Evolutionary conservation across 2,113 vertebrate genomes (phyloP).

Genomic region (Mirza zaza): DNA sequence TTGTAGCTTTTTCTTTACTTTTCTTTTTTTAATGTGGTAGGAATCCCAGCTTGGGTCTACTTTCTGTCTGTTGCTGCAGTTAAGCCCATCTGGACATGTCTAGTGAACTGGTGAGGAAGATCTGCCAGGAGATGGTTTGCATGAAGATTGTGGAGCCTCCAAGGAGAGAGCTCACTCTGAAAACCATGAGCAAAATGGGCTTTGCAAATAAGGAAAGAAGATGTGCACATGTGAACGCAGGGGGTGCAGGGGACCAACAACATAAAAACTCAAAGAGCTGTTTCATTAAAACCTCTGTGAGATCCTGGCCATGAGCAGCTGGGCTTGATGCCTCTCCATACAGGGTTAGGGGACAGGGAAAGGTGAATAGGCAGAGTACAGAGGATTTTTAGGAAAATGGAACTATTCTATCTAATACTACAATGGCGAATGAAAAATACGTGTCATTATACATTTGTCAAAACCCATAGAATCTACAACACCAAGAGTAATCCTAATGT

Average conservation of each 20-base stretch:
- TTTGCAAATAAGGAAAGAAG: not conserved
- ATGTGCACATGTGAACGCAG: not conserved
- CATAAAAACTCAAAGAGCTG: not conserved
- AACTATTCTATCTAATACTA: not conserved
- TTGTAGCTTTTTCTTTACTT: not conserved
- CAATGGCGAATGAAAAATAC: not conserved
- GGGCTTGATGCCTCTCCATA: not conserved
- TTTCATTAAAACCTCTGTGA: not conserved
- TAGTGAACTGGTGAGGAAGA: not conserved
- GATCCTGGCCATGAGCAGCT: not conserved
- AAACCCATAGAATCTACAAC: not conserved
- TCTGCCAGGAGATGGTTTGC: not conserved
- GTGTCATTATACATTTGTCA: not conserved
- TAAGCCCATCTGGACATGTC: not conserved
- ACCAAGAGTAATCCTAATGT: not conserved
- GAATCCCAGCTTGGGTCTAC: not conserved
- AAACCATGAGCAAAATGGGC: not conserved
- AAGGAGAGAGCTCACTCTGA: not conserved
- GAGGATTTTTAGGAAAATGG: not conserved
- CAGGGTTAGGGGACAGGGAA: not conserved
- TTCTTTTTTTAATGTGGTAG: not conserved
- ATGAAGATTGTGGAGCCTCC: accelerated
- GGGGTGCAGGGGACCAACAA: not conserved
- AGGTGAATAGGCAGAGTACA: not conserved
- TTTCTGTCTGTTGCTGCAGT: not conserved